Percentiles rank a stretch among this genome's conserved stretches.
Evolutionary conservation across 1,140 invertebrate species (phyloP).

Genomic region (Hormaphis cornu): DNA sequence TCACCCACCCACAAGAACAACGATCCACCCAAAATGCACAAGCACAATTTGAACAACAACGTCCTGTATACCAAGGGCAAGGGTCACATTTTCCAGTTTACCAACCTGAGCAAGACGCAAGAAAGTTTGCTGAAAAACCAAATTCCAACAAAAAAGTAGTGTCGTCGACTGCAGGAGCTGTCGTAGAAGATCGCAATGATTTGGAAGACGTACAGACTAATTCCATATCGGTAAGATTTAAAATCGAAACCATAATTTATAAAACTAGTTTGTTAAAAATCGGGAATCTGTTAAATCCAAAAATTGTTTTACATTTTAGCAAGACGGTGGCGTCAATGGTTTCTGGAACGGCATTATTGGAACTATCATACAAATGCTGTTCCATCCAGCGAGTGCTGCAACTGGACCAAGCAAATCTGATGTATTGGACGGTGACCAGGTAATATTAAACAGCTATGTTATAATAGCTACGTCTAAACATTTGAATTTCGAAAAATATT

Average conservation of each 20-base stretch:
- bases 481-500: no score
- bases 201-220: constrained; percentile 63
- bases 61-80: constrained; percentile 8
- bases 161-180: constrained; percentile 36
- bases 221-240: constrained; percentile 53
- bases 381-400: constrained; percentile 51
- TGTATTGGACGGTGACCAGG: constrained; percentile 50
- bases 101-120: constrained; percentile 43
- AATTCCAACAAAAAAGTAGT: constrained; percentile 74
- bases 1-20: constrained; percentile 36
- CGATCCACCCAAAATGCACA: constrained; percentile 18
- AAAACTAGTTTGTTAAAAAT: background rate
- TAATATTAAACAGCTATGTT: constrained; percentile 1
- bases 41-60: constrained; percentile 11
- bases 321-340: constrained; percentile 52
- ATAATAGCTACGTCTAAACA: no score
- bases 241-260: background rate
- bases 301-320: constrained; percentile 38
- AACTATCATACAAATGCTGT: constrained; percentile 76
- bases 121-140: constrained; percentile 77
- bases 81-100: constrained; percentile 25
- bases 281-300: background rate
- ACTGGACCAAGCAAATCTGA: constrained; percentile 71
- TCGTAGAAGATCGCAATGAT: constrained; percentile 62
- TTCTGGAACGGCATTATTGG: constrained; percentile 77